Base-by-base conservation (phyloP, 2,888 invertebrate genomes). In the Aproaerema taeniolella region DNA sequence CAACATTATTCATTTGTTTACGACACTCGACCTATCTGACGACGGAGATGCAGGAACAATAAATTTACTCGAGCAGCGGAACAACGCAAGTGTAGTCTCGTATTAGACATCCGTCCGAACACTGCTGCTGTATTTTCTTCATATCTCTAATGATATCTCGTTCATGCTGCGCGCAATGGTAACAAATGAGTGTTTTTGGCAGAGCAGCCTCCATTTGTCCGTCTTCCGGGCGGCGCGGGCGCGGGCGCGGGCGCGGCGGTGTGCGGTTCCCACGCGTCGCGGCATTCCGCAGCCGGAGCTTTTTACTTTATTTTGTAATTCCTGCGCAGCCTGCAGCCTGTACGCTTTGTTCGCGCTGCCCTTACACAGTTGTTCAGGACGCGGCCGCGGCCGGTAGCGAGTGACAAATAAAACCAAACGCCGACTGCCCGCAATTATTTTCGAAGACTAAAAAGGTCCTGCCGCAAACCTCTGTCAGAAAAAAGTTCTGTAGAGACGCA, bases 311-410 rank as follows among this genome's bases (percentile, higher is more conserved):
- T 37, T 37, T 29, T 6, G 29, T 15, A 30, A 37, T 30, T 30
- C 37, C 37, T 12, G 10, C 37, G 37, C 37, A n/a, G n/a, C n/a
- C n/a, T 29, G 14, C 29, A 37, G 30, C 20, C 30, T 37, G 29
- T 30, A 37, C 37, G 37, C 37, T 37, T 37, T 37, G 37, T 37
- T 37, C 37, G 10, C 29, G n/a, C 17, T 37, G 37, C 37, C 37
- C 37, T 37, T 37, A 37, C 37, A 35, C 35, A 35, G 35, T 35
- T 35, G 35, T 35, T 28, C 28, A 24, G 35, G 28, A 35, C 35
- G 28, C 26, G 13, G 28, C 34, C 15, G 15, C n/a, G 7, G 15
- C 16, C 14, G 2, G 2, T 8, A 16, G 15, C n/a, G 7, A 15
- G 11, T n/a, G 2, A 2, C n/a, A 16, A 35, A 35, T 16, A 35